Percentiles rank a stretch among this genome's conserved stretches.
Conservation (phyloP, 2,888 invertebrate species). For the Acleris laterana region DNA sequence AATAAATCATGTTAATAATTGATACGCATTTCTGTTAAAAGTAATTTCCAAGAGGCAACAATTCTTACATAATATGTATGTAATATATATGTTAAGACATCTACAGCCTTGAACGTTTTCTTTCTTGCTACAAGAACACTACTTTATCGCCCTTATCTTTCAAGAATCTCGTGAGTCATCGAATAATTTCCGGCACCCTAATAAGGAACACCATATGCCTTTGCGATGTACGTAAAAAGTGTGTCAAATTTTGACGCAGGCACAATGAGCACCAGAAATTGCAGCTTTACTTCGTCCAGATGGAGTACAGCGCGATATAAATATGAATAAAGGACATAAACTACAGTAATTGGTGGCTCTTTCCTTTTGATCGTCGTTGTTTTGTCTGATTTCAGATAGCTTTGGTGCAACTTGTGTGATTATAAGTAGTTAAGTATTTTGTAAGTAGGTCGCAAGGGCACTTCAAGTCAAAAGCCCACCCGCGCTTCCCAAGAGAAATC, state of each 20-base stretch:
- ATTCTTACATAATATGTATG: neutral
- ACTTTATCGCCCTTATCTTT: constrained; percentile 68
- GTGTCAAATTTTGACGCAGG: constrained; percentile 55
- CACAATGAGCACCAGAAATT: constrained; percentile 34
- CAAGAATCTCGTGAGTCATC: constrained; percentile 70
- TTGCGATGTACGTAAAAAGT: constrained; percentile 69
- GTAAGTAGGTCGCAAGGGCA: neutral
- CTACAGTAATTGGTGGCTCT: too few relatives aligned
- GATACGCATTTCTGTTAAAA: neutral
- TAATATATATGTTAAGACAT: too few relatives aligned
- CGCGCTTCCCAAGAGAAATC: neutral
- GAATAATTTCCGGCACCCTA: constrained; percentile 66
- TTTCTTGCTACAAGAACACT: constrained; percentile 43
- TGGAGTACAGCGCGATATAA: neutral
- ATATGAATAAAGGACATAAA: neutral
- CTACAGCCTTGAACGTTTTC: neutral
- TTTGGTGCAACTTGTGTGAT: too few relatives aligned
- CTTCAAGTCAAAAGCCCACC: neutral
- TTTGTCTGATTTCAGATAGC: too few relatives aligned
- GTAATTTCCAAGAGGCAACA: neutral
- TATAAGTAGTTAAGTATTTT: neutral
- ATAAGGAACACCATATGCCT: constrained; percentile 75
- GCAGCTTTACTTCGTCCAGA: constrained; percentile 23
- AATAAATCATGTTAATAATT: neutral
- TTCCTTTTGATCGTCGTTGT: too few relatives aligned